Percentiles rank a stretch among this genome's conserved stretches.
These are phyloP conservation scores for Nothoprocta pentlandii DNA, from an alignment of 2,113 vertebrate genomes.

Conservation along the genomic window DNA sequence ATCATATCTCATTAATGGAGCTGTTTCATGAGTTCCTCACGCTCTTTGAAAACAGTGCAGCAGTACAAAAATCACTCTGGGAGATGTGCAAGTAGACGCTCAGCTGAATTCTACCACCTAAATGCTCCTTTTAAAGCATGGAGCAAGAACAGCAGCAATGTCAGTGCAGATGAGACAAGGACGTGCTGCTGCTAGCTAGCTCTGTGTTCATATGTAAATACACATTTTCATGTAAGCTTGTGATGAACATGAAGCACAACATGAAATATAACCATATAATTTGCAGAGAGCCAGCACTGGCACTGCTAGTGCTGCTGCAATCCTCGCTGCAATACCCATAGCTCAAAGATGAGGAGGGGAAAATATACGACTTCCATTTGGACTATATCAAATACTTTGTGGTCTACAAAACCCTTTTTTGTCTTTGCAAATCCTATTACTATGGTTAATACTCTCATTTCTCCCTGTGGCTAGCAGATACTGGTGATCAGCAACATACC, in stretches of 20 bases:
- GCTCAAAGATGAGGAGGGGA: background rate
- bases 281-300: background rate
- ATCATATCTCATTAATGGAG: background rate
- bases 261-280: background rate
- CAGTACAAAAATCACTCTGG: background rate
- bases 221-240: background rate
- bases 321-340: background rate
- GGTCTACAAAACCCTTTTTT: background rate
- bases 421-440: background rate
- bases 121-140: background rate
- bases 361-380: background rate
- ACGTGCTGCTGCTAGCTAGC: background rate
- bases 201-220: fast-evolving
- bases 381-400: background rate
- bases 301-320: background rate
- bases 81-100: background rate
- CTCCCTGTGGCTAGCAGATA: background rate
- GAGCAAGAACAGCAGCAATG: background rate
- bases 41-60: background rate
- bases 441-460: background rate
- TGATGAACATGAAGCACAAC: background rate
- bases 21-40: background rate
- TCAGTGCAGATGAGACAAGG: background rate
- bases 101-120: background rate
- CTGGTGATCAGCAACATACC: conserved; percentile 79